Base-by-base conservation (phyloP, 1,140 invertebrate genomes). In the Neuroterus valhalla region DNA sequence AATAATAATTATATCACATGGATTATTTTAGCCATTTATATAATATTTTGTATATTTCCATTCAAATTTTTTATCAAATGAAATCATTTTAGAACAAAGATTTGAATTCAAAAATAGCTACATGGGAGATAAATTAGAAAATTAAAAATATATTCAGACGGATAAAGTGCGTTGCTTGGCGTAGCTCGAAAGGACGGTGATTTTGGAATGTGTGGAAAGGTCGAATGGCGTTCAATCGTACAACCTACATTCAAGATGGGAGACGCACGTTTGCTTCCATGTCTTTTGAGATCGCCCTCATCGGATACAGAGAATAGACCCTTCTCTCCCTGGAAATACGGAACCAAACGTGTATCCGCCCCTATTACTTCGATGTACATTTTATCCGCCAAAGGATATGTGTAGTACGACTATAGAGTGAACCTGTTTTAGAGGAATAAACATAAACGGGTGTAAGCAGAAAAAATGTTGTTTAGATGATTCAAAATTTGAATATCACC, bases 251-350 rank as follows among this genome's bases (percentile, higher is more conserved):
- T 38, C 48, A 72, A 81, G 80, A 80, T 80, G 78, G 67, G 45
- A 66, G 75, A 77, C 78, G 46, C 71, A 77, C 76, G 79, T 82
- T 78, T 74, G 80, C 81, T 67, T 74, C 17, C 46, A 42, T 55
- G 45, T 21, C 46, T 62, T 15, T 70, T 45, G 44, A 74, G 67
- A 72, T 76, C 77, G 76, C 75, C 78, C 75, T 78, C 70, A 71
- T 75, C 70, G 75, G 82, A 82, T 83, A 77, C 82, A 81, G 72
- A 62, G 31, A 85, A 85, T 85, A 79, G 81, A 82, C 81, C 55
- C 55, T 62, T 62, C 55, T 80, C 84, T 82, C 84, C 45, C 75
- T 86, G 85, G 85, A 87, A 86, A 88, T 86, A 85, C 73, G 76
- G 76, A 81, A 78, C 78, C 72, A 82, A 80, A 79, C 76, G 48